A percentile compares a stretch with the other conserved stretches of the same genome.
Evolutionary conservation across 1,140 invertebrate species (phyloP).

Genomic region (Potamilus streckersoni): DNA sequence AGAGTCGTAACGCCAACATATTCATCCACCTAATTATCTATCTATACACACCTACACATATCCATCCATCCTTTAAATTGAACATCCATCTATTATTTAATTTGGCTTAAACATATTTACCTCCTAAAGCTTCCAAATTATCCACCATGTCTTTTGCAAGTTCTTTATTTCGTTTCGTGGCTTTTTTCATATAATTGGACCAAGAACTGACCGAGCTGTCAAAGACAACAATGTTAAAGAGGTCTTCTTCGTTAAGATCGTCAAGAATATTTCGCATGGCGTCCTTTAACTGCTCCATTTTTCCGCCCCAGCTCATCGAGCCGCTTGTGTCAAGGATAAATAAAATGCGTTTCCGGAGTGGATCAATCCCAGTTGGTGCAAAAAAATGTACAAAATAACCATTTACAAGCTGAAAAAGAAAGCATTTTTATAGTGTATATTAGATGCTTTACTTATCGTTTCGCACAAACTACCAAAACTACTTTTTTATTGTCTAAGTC

Average conservation of each 20-base stretch:
- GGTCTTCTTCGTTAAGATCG: conserved; percentile 74
- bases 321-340: conserved; percentile 79
- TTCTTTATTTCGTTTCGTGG: conserved; percentile 9
- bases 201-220: conserved; percentile 12
- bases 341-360: conserved; percentile 76
- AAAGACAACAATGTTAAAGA: conserved; percentile 76
- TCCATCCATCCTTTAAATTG: no score
- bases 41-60: no score
- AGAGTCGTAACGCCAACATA: no score
- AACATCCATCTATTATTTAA: no score
- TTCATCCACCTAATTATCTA: no score
- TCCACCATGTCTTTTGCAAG: conserved; percentile 15
- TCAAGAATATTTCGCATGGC: conserved; percentile 76
- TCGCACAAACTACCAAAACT: not conserved
- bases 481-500: no score
- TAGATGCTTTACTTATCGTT: not conserved
- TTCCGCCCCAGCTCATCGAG: conserved; percentile 76
- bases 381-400: conserved; percentile 84
- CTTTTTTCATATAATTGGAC: conserved; percentile 9
- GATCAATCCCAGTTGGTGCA: conserved; percentile 71
- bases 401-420: conserved; percentile 72
- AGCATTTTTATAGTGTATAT: not conserved
- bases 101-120: not conserved
- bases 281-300: conserved; percentile 75
- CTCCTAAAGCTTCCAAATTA: conserved; percentile 11